Base-by-base conservation (phyloP, 2,888 invertebrate genomes). In the Himalopsyche anomala region DNA sequence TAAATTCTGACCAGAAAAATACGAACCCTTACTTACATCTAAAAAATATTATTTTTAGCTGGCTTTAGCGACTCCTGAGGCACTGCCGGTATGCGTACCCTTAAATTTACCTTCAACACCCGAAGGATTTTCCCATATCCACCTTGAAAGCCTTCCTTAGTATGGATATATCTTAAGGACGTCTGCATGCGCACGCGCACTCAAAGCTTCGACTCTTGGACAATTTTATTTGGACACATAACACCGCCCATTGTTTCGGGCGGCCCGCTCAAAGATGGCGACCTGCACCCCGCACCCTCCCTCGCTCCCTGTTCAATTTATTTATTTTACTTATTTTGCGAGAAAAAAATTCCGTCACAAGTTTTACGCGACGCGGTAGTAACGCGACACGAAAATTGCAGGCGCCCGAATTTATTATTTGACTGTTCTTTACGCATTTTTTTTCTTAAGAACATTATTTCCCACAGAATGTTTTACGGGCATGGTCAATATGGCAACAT, bases 391-490 rank as follows among this genome's bases (percentile, higher is more conserved):
- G 86, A 87, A 88, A 88, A 87, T 88, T 87, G 87, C 87, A 85
- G 84, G 85, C 87, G 87, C 87, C 85, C 80, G 83, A 87, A 88
- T 88, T 88, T 88, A 88, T 88, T 85, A 87, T 87, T 87, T 85
- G 80, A 36, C 74, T 38, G 36, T 40, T 28, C 62, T 62, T 62
- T 62, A 62, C 62, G n/a, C 38, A 54, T 83, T 84, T 84, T 28
- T 87, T 84, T 83, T 69, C 80, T 40, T 56, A 55, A 54, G 15
- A 82, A 8, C 42, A 38, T 85, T 55, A 74, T 80, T 84, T 79
- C 54, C 69, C 80, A 51, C 45, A 19, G 4, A 4, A 51, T 51
- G 15, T 15, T 45, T 51, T 51, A 51, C 15, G 51, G 5, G 15
- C 15, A 51, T 15, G 15, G 51, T 8, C 4, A 51, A 15, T 51